Evolutionary conservation across 2,888 invertebrate genomes (phyloP).

Genomic region (Brachylomia viminalis): DNA sequence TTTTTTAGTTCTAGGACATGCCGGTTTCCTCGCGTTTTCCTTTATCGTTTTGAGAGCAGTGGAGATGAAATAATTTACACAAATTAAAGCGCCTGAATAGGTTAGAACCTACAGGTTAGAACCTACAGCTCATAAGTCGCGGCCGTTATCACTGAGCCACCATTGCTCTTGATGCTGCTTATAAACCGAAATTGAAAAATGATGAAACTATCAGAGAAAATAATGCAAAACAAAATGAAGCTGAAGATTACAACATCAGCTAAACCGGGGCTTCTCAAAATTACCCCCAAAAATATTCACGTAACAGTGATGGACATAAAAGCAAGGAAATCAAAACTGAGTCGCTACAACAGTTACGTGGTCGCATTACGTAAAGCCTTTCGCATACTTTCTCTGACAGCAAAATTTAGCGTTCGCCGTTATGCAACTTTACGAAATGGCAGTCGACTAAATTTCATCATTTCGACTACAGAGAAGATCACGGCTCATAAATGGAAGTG

Average conservation of each 20-base stretch:
- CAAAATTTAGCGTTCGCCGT: slow-evolving; percentile 89
- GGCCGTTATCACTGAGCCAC: not conserved
- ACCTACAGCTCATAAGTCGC: not conserved
- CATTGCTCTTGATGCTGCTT: not conserved
- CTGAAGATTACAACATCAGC: slow-evolving; percentile 60
- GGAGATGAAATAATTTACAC: not conserved
- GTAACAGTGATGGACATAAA: slow-evolving; percentile 87
- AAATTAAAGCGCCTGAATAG: not conserved
- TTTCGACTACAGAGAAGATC: slow-evolving; percentile 86
- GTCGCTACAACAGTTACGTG: slow-evolving; percentile 87
- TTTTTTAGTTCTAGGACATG: not conserved
- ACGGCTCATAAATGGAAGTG: slow-evolving; percentile 82
- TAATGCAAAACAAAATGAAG: slow-evolving; percentile 50
- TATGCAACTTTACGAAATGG: slow-evolving; percentile 88
- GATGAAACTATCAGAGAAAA: slow-evolving; percentile 29
- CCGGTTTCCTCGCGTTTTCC: not conserved
- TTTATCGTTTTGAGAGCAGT: not conserved
- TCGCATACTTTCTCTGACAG: slow-evolving; percentile 90
- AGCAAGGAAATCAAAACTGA: slow-evolving; percentile 90
- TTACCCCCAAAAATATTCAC: slow-evolving; percentile 82
- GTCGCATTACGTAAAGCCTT: slow-evolving; percentile 88
- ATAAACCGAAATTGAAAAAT: slow-evolving; percentile 2
- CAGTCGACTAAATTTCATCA: slow-evolving; percentile 89
- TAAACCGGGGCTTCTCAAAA: slow-evolving; percentile 76
- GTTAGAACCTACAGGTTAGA: not conserved